Percentiles rank a stretch among this genome's conserved stretches.
Conservation (phyloP, 2,888 invertebrate species). For the Neuroscelio doddi region DNA sequence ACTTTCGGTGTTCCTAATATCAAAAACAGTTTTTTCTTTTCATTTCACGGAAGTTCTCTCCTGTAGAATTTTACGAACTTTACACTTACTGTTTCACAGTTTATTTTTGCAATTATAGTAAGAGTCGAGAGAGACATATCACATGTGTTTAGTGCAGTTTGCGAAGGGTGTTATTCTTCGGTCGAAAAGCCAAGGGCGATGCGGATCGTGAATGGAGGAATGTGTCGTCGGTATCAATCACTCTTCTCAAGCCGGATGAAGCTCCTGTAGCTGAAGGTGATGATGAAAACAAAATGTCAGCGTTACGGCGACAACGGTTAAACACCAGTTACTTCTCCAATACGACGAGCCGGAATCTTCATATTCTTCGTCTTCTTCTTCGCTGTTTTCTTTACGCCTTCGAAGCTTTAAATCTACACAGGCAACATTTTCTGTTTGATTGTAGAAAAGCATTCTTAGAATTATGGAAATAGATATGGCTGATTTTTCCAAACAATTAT, state of each 20-base stretch:
- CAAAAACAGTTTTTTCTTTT: neutral
- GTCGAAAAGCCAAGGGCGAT: slow-evolving; percentile 35
- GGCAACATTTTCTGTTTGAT: slow-evolving; percentile 45
- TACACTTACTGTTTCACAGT: slow-evolving; percentile 19
- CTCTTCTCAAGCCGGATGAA: slow-evolving; percentile 59
- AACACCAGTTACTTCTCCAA: slow-evolving; percentile 47
- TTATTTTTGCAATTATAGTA: slow-evolving; percentile 32
- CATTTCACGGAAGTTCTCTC: slow-evolving; percentile 32
- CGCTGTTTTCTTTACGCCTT: slow-evolving; percentile 61
- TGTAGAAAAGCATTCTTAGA: neutral
- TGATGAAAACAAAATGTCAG: slow-evolving; percentile 59
- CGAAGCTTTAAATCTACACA: slow-evolving; percentile 63
- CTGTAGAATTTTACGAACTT: neutral
- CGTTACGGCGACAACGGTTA: slow-evolving; percentile 51
- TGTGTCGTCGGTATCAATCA: slow-evolving; percentile 34
- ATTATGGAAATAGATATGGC: neutral
- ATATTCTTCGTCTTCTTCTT: slow-evolving; percentile 60
- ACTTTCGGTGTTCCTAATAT: neutral
- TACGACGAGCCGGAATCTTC: slow-evolving; percentile 58
- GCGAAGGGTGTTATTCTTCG: slow-evolving; percentile 33
- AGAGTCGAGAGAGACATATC: slow-evolving; percentile 39
- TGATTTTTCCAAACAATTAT: too few relatives aligned
- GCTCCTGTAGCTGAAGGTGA: slow-evolving; percentile 59
- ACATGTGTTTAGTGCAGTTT: slow-evolving; percentile 42
- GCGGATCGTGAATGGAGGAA: slow-evolving; percentile 34